Base-by-base conservation (phyloP, 2,888 invertebrate genomes). In the Drosophila pseudotakahashii region DNA sequence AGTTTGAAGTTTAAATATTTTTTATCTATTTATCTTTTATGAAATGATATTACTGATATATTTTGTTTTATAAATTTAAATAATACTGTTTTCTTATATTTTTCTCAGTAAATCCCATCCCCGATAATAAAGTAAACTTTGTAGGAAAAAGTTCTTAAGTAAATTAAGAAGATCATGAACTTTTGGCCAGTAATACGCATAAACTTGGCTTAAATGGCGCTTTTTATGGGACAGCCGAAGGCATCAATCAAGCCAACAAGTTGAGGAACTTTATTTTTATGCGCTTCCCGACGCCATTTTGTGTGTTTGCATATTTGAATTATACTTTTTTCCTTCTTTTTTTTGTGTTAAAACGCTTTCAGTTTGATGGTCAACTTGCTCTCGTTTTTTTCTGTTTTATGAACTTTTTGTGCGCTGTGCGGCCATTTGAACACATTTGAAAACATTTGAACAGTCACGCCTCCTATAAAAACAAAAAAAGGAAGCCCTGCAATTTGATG, bases 201-300 rank as follows among this genome's bases (percentile, higher is more conserved):
- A 68, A 50, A 57, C 70, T 26, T 13, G 13, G 23, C 26, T 1
- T 50, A 26, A 48, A 42, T 13, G 30, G 13, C 36, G 32, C 37
- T 45, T 66, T 64, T 64, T 64, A 48, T 66, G 47, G 68, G 57
- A 39, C 59, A n/a, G 41, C 70, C 34, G 42, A 55, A 48, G 42
- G 54, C 82, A 72, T 79, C 82, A 72, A 78, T 79, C 86, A 77
- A 59, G 62, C 54, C 44, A 62, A 57, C 68, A 68, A 71, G 62
- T 81, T 32, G 26, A 30, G 30, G 60, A 47, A 34, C 50, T 64
- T 63, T 73, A 62, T 67, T 45, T 39, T 47, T 64, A 47, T 57
- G 19, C 76, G 76, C 76, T 47, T 71, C 23, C 34, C 39, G 57
- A 4, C 64, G 61, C 74, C 75, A 78, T 75, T 75, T 75, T 75